A percentile compares a stretch with the other conserved stretches of the same genome.
phyloP scores from a whole-genome alignment of 1,140 invertebrate species.

The Anadara kagoshimensis region DNA sequence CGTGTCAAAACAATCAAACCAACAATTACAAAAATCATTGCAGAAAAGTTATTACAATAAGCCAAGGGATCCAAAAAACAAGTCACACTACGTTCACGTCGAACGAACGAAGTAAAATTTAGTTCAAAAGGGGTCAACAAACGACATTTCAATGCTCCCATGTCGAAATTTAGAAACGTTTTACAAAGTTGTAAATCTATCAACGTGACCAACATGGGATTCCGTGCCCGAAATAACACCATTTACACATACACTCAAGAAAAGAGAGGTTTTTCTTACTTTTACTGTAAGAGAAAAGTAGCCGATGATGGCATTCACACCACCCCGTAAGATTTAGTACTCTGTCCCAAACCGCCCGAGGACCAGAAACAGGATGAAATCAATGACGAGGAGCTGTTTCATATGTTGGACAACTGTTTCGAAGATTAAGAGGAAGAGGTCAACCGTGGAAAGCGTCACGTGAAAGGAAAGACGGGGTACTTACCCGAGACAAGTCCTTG shows the following conservation, averaged over 20 bases:
- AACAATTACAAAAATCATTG: conserved; percentile 6
- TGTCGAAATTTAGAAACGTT: conserved; percentile 24
- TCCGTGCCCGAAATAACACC: conserved; percentile 13
- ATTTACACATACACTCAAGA: conserved; percentile 23
- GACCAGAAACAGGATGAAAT: no score
- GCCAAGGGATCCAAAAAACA: conserved; percentile 11
- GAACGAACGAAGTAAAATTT: conserved; percentile 18
- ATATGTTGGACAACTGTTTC: no score
- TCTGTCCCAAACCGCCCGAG: conserved; percentile 9
- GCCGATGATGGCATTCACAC: conserved; percentile 20
- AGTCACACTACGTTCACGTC: not conserved
- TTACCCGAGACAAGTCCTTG: no score
- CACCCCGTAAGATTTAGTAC: conserved; percentile 18
- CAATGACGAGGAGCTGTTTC: no score
- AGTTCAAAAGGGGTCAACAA: conserved; percentile 27
- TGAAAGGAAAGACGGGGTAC: no score
- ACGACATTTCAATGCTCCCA: conserved; percentile 3
- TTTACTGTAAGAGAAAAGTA: conserved; percentile 34
- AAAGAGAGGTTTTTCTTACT: conserved; percentile 27
- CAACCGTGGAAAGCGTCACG: no score
- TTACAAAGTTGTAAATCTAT: not conserved
- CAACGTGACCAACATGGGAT: conserved; percentile 10
- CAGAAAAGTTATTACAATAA: conserved; percentile 8
- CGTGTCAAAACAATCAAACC: conserved; percentile 2
- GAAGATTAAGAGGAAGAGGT: no score